Evolutionary conservation across 2,113 vertebrate genomes (phyloP), one percentile per base, ranked within the genome.

Genomic region (Percopsis transmontana): DNA sequence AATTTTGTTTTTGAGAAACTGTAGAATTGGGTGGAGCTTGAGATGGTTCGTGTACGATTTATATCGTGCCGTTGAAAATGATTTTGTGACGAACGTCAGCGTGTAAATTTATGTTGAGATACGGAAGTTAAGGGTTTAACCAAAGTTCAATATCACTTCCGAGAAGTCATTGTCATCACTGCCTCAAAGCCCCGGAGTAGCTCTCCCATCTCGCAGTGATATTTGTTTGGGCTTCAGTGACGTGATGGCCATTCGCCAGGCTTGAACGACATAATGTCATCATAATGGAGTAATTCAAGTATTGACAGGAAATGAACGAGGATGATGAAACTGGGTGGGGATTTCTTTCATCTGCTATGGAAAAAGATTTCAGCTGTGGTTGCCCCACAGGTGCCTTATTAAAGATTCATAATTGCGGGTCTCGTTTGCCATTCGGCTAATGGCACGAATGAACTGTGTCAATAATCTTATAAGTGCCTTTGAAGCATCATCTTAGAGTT

Each of bases 341-440:
- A 50, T 79, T 72, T 62, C 66, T 82, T 87, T 89, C 70, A 88
- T 85, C 74, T 87, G 62, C 56, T 5, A 45, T 76, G 74, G 61
- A 56, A 51, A 45, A 73, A 61, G 61, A 70, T 54, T 63, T 66
- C 68, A 80, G 60, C 62, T 69, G 21, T 10, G 47, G 56, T 72
- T 74, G 74, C 75, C 81, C 80, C 73, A 75, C 86, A 84, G 84
- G 86, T 87, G 79, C 74, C 80, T 86, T 66, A 87, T 91, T 90
- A 91, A 87, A 87, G 80, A 74, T 52, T 80, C 85, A 88, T 89
- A 60, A 76, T 52, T 3, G 58, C 72, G 1, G 56, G 61, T 68
- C 63, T 76, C 47, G 72, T 63, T 41, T 83, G 65, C 66, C 64
- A 68, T 76, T 76, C 70, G 68, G 81, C 76, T 81, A 76, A 70